phyloP scores from a whole-genome alignment of 2,797 vertebrate genomes.

The Pseudotriccus pelzelni region DNA sequence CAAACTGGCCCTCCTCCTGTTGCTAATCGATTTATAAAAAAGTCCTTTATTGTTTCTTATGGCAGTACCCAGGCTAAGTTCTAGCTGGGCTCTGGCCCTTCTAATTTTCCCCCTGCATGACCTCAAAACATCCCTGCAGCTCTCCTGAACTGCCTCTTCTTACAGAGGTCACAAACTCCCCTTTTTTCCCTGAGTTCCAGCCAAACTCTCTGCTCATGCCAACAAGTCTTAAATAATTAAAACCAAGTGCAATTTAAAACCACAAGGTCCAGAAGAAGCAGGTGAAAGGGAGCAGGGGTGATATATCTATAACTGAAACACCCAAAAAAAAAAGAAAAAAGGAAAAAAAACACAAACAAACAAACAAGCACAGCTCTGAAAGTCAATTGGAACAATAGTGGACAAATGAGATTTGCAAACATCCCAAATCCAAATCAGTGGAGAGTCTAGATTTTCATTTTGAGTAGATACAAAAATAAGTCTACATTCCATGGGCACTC shows the following conservation, averaged over 20 bases:
- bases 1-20: accelerated
- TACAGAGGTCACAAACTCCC: background rate
- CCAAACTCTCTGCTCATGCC: background rate
- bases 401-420: background rate
- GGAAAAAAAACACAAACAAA: background rate
- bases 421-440: background rate
- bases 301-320: no score
- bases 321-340: background rate
- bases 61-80: background rate
- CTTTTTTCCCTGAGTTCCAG: background rate
- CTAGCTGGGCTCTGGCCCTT: background rate
- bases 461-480: background rate
- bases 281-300: background rate
- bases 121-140: background rate
- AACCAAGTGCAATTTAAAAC: background rate
- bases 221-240: background rate
- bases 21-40: background rate
- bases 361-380: background rate
- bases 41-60: background rate
- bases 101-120: background rate
- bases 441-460: background rate
- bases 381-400: background rate
- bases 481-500: background rate
- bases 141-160: background rate
- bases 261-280: background rate